Evolutionary conservation across 2,888 invertebrate species (phyloP).

Genomic region (Agrochola circellaris): DNA sequence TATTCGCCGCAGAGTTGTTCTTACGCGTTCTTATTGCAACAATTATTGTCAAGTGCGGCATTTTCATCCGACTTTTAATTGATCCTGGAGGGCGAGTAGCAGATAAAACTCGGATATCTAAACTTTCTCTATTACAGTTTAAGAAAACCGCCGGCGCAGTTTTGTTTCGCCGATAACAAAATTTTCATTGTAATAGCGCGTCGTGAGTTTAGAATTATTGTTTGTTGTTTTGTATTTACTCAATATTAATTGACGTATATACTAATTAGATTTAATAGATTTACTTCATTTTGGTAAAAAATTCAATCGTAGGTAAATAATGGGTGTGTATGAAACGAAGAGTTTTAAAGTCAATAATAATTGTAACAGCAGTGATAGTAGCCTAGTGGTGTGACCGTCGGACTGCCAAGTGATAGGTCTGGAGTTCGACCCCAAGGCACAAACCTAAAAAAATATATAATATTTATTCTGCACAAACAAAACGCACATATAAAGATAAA

Average conservation of each 20-base stretch:
- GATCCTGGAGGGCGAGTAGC: conserved; percentile 89
- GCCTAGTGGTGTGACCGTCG: no score
- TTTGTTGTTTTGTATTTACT: conserved; percentile 42
- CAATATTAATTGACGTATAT: no score
- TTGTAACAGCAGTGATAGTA: no score
- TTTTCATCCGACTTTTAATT: conserved; percentile 89
- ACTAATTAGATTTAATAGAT: no score
- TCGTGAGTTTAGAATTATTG: conserved; percentile 69
- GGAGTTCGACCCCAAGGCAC: no score
- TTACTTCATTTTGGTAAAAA: not conserved
- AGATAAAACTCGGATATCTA: conserved; percentile 89
- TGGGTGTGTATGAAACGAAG: no score
- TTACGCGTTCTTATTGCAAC: conserved; percentile 83
- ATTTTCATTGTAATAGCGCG: conserved; percentile 81
- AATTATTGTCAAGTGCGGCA: conserved; percentile 85
- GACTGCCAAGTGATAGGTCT: no score
- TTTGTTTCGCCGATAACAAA: conserved; percentile 87
- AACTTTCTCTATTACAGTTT: conserved; percentile 90
- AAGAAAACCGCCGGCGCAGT: conserved; percentile 85
- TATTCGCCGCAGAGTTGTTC: conserved; percentile 73
- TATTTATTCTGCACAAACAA: no score
- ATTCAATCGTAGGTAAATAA: no score
- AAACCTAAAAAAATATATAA: no score
- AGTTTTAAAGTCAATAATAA: no score
- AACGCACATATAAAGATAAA: no score